Evolutionary conservation across 2,113 vertebrate genomes (phyloP).

Genomic region (Ailurus styani): DNA sequence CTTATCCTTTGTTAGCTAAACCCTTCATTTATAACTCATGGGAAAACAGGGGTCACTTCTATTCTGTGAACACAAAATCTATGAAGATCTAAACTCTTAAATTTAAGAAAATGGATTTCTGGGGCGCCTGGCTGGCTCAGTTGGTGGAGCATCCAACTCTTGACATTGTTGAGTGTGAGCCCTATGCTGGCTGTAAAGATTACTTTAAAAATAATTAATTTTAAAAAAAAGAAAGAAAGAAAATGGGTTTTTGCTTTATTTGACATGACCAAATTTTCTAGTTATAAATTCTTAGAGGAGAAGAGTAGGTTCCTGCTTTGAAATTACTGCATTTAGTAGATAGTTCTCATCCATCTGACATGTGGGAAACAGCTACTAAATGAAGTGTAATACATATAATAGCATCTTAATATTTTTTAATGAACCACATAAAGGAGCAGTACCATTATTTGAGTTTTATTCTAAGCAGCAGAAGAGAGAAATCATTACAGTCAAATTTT

Average conservation of each 20-base stretch:
- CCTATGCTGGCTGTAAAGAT: neutral
- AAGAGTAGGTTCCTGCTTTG: neutral
- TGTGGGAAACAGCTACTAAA: neutral
- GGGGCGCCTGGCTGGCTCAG: neutral
- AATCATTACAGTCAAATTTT: too few species aligned
- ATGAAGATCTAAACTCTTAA: neutral
- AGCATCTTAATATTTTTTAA: neutral
- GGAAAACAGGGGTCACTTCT: neutral
- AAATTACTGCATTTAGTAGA: neutral
- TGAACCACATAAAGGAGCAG: neutral
- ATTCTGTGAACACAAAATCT: constrained; percentile 45
- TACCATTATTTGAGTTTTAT: neutral
- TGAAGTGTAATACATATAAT: neutral
- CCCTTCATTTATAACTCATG: neutral
- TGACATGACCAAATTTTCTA: neutral
- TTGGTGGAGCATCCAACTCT: neutral
- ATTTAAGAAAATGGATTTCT: neutral
- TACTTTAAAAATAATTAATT: neutral
- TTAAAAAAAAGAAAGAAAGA: neutral
- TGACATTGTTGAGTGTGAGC: neutral
- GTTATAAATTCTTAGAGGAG: neutral
- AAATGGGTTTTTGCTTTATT: neutral
- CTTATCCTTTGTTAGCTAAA: neutral
- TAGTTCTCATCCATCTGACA: neutral
- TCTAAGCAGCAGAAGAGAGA: neutral